Evolutionary conservation across 2,113 vertebrate genomes (phyloP).

Genomic region (Pluvianellus socialis): DNA sequence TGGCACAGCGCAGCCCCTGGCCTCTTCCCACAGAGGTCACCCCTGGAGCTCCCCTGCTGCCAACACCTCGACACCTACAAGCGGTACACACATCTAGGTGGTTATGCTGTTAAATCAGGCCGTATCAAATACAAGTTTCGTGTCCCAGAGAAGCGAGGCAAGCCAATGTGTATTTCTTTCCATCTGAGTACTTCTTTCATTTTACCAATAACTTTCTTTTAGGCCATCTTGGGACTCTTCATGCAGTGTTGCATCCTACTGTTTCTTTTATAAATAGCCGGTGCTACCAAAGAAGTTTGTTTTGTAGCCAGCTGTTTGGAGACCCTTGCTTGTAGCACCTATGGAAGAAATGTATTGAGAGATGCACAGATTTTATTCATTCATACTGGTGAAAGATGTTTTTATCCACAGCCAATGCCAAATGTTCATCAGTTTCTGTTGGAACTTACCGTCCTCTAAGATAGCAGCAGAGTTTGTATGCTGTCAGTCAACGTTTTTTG

Average conservation of each 20-base stretch:
- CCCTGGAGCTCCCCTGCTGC: not conserved
- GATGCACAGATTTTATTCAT: not conserved
- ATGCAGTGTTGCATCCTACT: not conserved
- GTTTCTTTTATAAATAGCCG: not conserved
- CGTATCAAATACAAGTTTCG: not conserved
- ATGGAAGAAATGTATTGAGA: not conserved
- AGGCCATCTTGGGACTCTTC: not conserved
- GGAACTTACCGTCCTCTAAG: not conserved
- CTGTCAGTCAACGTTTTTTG: not conserved
- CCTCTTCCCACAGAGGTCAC: not conserved
- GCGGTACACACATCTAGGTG: not conserved
- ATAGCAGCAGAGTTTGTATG: not conserved
- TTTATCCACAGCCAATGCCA: not conserved
- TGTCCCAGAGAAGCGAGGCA: not conserved
- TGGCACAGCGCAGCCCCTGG: not conserved
- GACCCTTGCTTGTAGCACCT: not conserved
- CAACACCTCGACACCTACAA: not conserved
- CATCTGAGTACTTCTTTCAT: accelerated
- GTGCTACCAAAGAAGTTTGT: not conserved
- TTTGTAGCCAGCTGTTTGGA: not conserved
- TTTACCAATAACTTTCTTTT: not conserved
- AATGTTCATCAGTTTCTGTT: not conserved
- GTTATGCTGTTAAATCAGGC: not conserved
- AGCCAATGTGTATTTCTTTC: not conserved
- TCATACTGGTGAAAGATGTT: not conserved